Base-by-base conservation (phyloP, 2,797 vertebrate genomes). In the Microchirus variegatus region DNA sequence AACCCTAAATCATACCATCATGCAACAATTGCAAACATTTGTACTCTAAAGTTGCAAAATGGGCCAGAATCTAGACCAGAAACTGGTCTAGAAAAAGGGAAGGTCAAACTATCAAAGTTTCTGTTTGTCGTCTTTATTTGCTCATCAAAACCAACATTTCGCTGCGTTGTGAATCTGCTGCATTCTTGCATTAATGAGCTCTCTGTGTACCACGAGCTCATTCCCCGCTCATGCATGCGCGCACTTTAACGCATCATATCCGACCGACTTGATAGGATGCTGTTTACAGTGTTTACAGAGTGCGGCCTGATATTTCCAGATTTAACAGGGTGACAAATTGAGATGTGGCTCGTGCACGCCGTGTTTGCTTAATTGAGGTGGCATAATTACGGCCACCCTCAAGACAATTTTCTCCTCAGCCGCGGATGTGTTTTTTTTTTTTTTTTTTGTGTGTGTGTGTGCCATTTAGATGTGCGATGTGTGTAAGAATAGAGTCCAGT, bases 401-500 rank as follows among this genome's bases (percentile, higher is more conserved):
- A 43, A 75, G 81, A 75, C 77, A 66, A 52, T 83, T 78, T 22
- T 41, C 57, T 45, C 55, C 10, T 8, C 1, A 64, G 50, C 5
- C 5, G 57, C 64, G 70, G 71, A 50, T 45, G 44, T 9, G 43
- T 45, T 17, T 51, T 43, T 31, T 60, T 54, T 26, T 22, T 42
- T 22, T 17, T 45, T 37, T 44, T 10, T 43, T 67, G 16, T 71
- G n/a, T n/a, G n/a, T n/a, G n/a, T n/a, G 42, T 58, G 51, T 47
- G 75, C 55, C 69, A 75, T 81, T 81, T 73, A 35, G 7, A 73
- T 75, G 74, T 63, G 72, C 54, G 49, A 42, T 66, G 66, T 67
- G 66, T 75, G 60, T 59, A 67, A 80, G 84, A 84, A 87, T 72
- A 64, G 73, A 62, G 77, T 85, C 87, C 82, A 51, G 65, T 35